phyloP scores from a whole-genome alignment of 2,113 vertebrate species.

The Tachysurus vachellii region DNA sequence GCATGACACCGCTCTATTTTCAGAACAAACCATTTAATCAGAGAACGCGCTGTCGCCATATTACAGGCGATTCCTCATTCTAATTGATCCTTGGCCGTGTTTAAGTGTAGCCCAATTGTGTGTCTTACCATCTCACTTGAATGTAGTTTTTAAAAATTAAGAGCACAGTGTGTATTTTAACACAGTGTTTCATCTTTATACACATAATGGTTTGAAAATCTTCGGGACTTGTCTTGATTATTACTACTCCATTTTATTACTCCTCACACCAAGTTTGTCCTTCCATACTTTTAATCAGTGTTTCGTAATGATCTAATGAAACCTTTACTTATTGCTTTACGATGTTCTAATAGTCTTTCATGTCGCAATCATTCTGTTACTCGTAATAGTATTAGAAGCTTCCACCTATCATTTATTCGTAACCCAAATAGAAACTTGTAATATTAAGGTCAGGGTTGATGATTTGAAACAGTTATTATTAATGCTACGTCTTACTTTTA shows the following conservation, averaged over 20 bases:
- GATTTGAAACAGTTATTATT: not conserved
- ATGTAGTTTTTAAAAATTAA: not conserved
- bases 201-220: not conserved
- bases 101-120: not conserved
- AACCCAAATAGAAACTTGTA: not conserved
- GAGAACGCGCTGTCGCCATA: not conserved
- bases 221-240: not conserved
- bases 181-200: not conserved
- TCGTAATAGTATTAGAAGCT: not conserved
- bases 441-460: not conserved
- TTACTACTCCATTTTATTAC: not conserved
- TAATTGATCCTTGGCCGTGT: not conserved
- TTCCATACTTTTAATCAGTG: not conserved
- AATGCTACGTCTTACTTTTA: not conserved
- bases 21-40: not conserved
- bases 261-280: not conserved
- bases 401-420: not conserved
- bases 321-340: slow-evolving; percentile 31
- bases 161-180: slow-evolving; percentile 12
- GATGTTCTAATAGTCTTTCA: not conserved
- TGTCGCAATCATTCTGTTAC: not conserved
- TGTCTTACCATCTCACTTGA: not conserved
- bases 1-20: not conserved
- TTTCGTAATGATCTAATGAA: not conserved
- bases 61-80: not conserved